Evolutionary conservation across 2,888 invertebrate species (phyloP).

Genomic region (Tipula vernalis): DNA sequence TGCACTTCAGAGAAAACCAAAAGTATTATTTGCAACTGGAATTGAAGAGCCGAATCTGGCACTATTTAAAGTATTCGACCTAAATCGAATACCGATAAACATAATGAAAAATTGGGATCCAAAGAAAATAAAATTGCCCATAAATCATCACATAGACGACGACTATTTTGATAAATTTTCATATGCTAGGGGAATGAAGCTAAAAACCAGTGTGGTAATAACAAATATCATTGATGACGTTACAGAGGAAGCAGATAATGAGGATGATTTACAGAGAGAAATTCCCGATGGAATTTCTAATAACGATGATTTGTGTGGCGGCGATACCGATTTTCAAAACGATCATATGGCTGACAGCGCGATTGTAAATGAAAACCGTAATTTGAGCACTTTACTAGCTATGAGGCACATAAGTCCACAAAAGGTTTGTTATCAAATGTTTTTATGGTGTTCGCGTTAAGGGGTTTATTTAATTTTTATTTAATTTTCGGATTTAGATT

Average conservation of each 20-base stretch:
- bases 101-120: conserved; percentile 33
- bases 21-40: conserved; percentile 17
- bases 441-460: neutral
- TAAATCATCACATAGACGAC: conserved; percentile 20
- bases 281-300: conserved; percentile 11
- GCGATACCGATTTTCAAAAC: conserved; percentile 19
- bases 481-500: conserved; percentile 29
- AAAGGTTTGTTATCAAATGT: conserved; percentile 41
- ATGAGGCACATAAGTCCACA: conserved; percentile 25
- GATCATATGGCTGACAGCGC: conserved; percentile 32
- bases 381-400: conserved; percentile 12
- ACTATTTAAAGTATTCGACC: neutral
- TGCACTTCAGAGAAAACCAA: neutral
- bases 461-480: neutral
- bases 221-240: conserved; percentile 26
- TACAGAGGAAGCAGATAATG: neutral
- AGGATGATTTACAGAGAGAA: conserved; percentile 18
- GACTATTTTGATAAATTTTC: neutral
- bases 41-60: conserved; percentile 23
- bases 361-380: neutral
- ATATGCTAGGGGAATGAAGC: neutral
- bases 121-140: conserved; percentile 30
- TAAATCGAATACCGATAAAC: conserved; percentile 25
- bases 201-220: conserved; percentile 20
- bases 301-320: neutral